phyloP scores from a whole-genome alignment of 2,888 invertebrate species.

The Euzetes globulus region DNA sequence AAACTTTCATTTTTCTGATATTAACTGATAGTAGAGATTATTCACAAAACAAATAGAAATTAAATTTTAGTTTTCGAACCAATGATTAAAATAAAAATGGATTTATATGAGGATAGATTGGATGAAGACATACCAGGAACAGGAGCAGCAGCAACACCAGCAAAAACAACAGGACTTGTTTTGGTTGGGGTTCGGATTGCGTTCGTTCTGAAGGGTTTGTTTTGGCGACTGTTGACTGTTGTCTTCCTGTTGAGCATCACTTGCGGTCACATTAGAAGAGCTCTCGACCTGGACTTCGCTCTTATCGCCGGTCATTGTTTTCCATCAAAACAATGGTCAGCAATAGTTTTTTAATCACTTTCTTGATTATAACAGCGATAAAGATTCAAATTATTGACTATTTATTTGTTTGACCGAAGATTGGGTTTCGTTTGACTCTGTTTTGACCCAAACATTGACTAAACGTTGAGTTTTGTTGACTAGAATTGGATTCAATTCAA shows the following conservation, averaged over 20 bases:
- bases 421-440: background rate
- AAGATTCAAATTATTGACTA: background rate
- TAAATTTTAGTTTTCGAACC: too few species aligned
- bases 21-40: too few species aligned
- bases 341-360: slow-evolving; percentile 2
- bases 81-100: background rate
- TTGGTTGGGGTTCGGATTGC: slow-evolving; percentile 16
- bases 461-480: slow-evolving; percentile 8
- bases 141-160: slow-evolving; percentile 64
- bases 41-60: too few species aligned
- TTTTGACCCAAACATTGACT: slow-evolving; percentile 3
- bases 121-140: slow-evolving; percentile 56
- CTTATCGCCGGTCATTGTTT: slow-evolving; percentile 35
- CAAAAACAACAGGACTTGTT: slow-evolving; percentile 59
- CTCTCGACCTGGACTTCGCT: slow-evolving; percentile 33
- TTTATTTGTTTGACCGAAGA: background rate
- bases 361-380: background rate
- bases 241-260: slow-evolving; percentile 32
- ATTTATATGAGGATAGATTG: background rate
- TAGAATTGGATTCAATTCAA: slow-evolving; percentile 23
- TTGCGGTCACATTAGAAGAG: slow-evolving; percentile 30
- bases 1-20: too few species aligned
- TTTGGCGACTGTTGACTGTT: slow-evolving; percentile 1
- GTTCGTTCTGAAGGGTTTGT: background rate
- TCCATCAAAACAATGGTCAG: background rate